Conservation (phyloP, 2,113 vertebrate species). For the Phocoena sinus region DNA sequence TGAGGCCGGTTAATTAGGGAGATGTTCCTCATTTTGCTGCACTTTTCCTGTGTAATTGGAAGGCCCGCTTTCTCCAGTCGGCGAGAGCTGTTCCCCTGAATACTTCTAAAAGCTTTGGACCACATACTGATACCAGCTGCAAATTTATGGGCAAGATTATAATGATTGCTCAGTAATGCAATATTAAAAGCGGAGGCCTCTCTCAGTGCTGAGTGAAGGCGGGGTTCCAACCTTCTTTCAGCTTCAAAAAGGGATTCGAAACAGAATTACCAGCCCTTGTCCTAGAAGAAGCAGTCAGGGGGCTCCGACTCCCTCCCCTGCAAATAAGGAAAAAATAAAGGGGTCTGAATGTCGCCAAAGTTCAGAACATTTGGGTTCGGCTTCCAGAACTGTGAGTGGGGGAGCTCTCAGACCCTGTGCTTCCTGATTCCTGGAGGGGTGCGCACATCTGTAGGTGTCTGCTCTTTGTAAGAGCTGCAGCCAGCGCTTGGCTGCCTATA, state of each 20-base stretch:
- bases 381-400: slow-evolving; percentile 69
- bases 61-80: slow-evolving; percentile 58
- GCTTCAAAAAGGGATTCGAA: not conserved
- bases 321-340: not conserved
- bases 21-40: slow-evolving; percentile 67
- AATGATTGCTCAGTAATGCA: slow-evolving; percentile 65
- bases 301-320: not conserved
- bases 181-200: slow-evolving; percentile 50
- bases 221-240: not conserved
- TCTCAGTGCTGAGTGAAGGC: not conserved
- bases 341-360: slow-evolving; percentile 2
- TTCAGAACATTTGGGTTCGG: not conserved
- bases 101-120: slow-evolving; percentile 62
- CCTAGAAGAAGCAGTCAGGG: not conserved
- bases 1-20: slow-evolving; percentile 71
- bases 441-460: slow-evolving; percentile 87
- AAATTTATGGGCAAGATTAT: slow-evolving; percentile 1
- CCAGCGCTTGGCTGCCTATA: slow-evolving; percentile 89
- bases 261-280: not conserved
- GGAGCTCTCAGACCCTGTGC: slow-evolving; percentile 76
- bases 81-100: slow-evolving; percentile 47
- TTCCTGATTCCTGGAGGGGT: slow-evolving; percentile 79
- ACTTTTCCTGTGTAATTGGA: slow-evolving; percentile 72
- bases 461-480: slow-evolving; percentile 88
- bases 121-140: slow-evolving; percentile 23